phyloP scores from a whole-genome alignment of 2,888 invertebrate genomes.

The Strigamia crassipes region DNA sequence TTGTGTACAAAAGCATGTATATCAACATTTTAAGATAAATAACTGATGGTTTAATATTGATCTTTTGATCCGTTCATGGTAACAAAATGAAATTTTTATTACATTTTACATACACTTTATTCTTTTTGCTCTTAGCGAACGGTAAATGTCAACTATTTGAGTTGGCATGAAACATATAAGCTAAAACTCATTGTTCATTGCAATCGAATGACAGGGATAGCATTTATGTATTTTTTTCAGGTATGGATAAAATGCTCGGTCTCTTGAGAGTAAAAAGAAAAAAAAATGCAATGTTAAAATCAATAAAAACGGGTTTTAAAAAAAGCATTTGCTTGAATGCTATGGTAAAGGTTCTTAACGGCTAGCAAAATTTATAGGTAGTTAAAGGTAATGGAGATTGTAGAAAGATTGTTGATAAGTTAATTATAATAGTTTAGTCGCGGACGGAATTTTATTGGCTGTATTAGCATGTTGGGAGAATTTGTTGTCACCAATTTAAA shows the following conservation, averaged over 20 bases:
- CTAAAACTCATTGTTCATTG: conserved; percentile 7
- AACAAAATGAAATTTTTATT: not conserved
- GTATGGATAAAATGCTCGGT: not conserved
- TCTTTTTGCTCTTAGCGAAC: not conserved
- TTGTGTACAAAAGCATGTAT: not conserved
- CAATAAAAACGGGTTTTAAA: not conserved
- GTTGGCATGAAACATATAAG: conserved; percentile 8
- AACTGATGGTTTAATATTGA: not conserved
- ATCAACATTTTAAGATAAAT: not conserved
- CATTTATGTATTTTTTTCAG: not conserved
- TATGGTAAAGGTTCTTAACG: not conserved
- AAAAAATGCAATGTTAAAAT: conserved; percentile 3
- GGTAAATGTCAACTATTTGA: conserved; percentile 17
- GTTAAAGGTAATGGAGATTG: conserved; percentile 5
- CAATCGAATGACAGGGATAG: conserved; percentile 11
- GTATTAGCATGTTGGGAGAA: conserved; percentile 7
- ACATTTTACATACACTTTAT: not conserved
- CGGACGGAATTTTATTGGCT: not conserved
- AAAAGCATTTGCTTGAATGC: not conserved
- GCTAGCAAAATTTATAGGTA: not conserved
- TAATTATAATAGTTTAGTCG: not conserved
- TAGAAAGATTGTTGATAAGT: conserved; percentile 10
- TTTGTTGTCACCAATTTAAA: conserved; percentile 18
- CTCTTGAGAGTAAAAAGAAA: not conserved
- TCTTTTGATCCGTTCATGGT: too few species aligned